These are phyloP conservation scores for Oceanites oceanicus DNA, from an alignment of 2,113 vertebrate species.

Conservation along the genomic window DNA sequence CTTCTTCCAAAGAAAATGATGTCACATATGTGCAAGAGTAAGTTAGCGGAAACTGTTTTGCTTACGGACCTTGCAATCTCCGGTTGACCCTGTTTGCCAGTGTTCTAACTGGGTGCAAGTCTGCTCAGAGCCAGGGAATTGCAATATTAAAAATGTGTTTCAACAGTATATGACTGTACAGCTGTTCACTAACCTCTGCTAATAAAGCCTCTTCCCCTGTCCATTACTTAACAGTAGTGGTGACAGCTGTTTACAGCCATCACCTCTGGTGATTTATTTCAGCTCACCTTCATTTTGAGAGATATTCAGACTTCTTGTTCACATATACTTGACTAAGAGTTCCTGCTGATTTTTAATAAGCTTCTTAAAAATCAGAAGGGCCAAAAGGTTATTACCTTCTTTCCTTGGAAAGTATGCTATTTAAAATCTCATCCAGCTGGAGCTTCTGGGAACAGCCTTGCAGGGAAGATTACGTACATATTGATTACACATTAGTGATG, in stretches of 20 bases:
- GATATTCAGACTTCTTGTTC: not conserved
- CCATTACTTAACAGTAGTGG: not conserved
- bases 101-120: not conserved
- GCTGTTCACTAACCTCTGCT: not conserved
- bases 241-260: not conserved
- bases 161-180: not conserved
- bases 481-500: not conserved
- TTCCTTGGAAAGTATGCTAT: not conserved
- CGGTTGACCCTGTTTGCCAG: not conserved
- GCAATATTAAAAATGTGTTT: not conserved
- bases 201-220: not conserved
- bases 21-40: accelerated
- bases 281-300: not conserved
- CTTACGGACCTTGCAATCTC: not conserved
- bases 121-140: not conserved
- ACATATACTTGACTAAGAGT: not conserved
- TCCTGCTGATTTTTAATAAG: not conserved
- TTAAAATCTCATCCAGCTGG: not conserved
- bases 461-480: not conserved
- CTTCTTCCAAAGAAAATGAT: not conserved
- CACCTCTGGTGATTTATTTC: not conserved
- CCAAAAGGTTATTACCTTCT: not conserved
- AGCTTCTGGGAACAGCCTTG: not conserved
- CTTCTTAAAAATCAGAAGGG: not conserved
- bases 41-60: not conserved